Evolutionary conservation across 1,140 invertebrate genomes (phyloP).

Genomic region (Cherax destructor): DNA sequence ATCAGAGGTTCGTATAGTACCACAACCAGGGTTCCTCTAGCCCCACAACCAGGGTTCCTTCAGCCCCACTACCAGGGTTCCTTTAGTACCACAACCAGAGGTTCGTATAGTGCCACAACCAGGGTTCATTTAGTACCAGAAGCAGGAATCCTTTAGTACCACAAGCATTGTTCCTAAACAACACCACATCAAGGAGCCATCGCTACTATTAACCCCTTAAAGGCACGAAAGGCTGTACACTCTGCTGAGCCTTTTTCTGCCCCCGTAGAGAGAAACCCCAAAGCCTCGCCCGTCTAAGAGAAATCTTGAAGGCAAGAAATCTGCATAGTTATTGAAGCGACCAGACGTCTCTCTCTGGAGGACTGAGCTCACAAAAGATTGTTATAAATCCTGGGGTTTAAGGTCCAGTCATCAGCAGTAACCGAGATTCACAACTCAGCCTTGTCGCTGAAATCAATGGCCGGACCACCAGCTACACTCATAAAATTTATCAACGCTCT

Average conservation of each 20-base stretch:
- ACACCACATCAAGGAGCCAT: too few relatives aligned
- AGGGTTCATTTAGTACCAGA: too few relatives aligned
- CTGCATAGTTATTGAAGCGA: constrained; percentile 47
- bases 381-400: constrained; percentile 54
- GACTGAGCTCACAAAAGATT: constrained; percentile 52
- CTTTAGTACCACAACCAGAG: too few relatives aligned
- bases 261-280: neutral
- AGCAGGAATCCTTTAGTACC: too few relatives aligned
- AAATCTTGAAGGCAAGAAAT: constrained; percentile 26
- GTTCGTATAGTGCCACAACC: too few relatives aligned
- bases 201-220: too few relatives aligned
- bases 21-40: too few relatives aligned
- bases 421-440: constrained; percentile 63
- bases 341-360: constrained; percentile 9
- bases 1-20: too few relatives aligned
- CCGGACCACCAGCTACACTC: constrained; percentile 60
- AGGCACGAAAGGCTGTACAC: too few relatives aligned
- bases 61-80: too few relatives aligned
- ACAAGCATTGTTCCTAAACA: too few relatives aligned
- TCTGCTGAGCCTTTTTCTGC: neutral
- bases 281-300: neutral
- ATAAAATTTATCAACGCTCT: constrained; percentile 70
- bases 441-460: constrained; percentile 63
- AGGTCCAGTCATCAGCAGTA: constrained; percentile 56
- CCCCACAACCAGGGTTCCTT: too few relatives aligned